Evolutionary conservation across 37 sponge, comb jelly and placozoan genomes (phyloP).

Genomic region (Diacarnus erythraeanus): DNA sequence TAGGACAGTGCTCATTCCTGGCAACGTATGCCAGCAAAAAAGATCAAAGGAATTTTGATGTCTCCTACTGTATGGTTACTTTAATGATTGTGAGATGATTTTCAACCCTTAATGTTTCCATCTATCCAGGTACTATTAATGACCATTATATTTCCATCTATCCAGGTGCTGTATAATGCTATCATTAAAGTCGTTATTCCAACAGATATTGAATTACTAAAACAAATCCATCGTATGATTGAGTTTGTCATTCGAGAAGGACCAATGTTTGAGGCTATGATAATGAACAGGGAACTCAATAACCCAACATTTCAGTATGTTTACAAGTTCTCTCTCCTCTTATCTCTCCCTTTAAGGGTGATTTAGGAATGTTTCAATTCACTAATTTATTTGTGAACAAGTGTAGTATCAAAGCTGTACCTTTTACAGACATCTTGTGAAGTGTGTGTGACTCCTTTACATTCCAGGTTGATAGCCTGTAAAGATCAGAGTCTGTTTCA

Average conservation of each 20-base stretch:
- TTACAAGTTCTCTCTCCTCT: neutral
- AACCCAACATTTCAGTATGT: slow-evolving; percentile 86
- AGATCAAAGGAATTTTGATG: no score
- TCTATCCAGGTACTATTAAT: neutral
- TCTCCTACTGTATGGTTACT: neutral
- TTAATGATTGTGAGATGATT: neutral
- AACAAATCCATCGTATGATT: slow-evolving; percentile 89
- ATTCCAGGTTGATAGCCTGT: no score
- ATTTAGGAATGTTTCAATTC: neutral
- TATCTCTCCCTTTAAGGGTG: neutral
- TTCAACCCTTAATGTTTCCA: neutral
- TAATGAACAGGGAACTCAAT: slow-evolving; percentile 93
- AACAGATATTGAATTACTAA: slow-evolving; percentile 70
- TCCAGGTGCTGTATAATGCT: slow-evolving; percentile 69
- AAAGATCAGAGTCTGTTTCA: no score
- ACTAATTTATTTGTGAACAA: no score
- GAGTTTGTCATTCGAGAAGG: slow-evolving; percentile 99
- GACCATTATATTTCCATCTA: neutral
- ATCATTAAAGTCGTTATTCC: slow-evolving; percentile 87
- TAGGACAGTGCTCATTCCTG: no score
- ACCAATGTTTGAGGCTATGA: slow-evolving; percentile 98
- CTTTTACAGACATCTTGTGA: no score
- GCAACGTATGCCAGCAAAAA: no score
- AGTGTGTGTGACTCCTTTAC: no score
- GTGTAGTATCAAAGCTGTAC: no score